phyloP scores from a whole-genome alignment of 2,797 vertebrate species.

The Myripristis jacobus region DNA sequence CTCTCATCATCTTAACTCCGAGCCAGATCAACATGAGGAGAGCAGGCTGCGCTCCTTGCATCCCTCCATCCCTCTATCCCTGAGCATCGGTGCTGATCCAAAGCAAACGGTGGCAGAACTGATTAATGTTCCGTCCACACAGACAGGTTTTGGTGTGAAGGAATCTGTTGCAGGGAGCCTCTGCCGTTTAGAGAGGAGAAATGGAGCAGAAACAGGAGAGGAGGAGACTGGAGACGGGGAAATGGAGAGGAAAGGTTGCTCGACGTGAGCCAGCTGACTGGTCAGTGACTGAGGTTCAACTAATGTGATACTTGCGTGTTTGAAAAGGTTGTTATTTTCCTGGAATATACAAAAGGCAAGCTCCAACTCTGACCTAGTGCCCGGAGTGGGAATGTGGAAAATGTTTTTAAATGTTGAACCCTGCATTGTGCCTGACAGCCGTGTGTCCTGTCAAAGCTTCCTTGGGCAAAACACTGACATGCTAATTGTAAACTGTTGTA shows the following conservation, averaged over 20 bases:
- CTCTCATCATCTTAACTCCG: constrained; percentile 8
- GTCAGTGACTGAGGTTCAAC: constrained; percentile 4
- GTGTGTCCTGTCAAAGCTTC: too few species aligned
- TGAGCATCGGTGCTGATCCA: constrained; percentile 68
- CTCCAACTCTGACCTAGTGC: background rate
- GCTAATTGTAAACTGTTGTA: background rate
- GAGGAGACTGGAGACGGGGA: constrained; percentile 20
- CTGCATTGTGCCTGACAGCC: too few species aligned
- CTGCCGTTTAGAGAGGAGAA: constrained; percentile 72
- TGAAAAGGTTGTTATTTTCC: constrained; percentile 7
- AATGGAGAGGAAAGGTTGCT: constrained; percentile 38
- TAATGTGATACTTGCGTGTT: constrained; percentile 22
- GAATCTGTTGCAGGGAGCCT: constrained; percentile 77
- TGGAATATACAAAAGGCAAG: background rate
- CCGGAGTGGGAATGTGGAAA: background rate
- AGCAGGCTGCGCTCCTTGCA: constrained; percentile 34
- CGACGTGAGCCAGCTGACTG: background rate
- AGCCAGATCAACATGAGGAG: constrained; percentile 46
- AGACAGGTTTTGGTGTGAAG: constrained; percentile 81
- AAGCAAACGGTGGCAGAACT: constrained; percentile 75
- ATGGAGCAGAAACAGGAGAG: constrained; percentile 70
- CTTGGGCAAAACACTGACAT: too few species aligned
- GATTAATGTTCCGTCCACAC: constrained; percentile 80
- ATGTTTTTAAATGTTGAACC: background rate
- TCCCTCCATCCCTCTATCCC: constrained; percentile 60